Percentiles rank a stretch among this genome's conserved stretches.
phyloP scores from a whole-genome alignment of 1,140 invertebrate species.

The Sitobion miscanthi region DNA sequence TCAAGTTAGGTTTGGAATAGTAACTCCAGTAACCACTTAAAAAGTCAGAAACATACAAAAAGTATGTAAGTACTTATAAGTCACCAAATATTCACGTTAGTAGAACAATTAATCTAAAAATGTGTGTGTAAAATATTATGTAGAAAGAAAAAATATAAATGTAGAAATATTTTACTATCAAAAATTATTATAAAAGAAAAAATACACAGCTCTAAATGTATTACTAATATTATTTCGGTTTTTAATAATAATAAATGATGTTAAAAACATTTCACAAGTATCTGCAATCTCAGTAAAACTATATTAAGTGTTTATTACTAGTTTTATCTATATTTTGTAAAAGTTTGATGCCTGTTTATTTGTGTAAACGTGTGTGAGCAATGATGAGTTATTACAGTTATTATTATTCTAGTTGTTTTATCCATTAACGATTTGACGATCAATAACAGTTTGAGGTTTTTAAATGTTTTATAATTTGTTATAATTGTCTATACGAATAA shows the following conservation, averaged over 20 bases:
- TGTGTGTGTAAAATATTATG: neutral
- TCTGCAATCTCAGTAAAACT: neutral
- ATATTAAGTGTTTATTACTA: neutral
- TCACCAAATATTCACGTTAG: too few relatives aligned
- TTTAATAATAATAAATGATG: neutral
- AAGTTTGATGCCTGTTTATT: neutral
- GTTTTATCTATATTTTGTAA: neutral
- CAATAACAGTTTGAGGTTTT: neutral
- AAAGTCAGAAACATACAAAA: too few relatives aligned
- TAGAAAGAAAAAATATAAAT: neutral
- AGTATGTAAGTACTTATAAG: too few relatives aligned
- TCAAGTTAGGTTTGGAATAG: too few relatives aligned
- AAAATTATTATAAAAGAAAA: neutral
- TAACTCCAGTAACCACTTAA: neutral
- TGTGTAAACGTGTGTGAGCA: neutral
- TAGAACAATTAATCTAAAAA: too few relatives aligned
- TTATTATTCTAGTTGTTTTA: neutral
- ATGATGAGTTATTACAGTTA: neutral
- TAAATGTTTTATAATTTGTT: neutral
- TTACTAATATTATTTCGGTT: neutral
- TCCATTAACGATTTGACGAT: neutral
- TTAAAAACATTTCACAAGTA: neutral
- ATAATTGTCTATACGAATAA: too few relatives aligned
- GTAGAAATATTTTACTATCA: too few relatives aligned
- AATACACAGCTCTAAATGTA: neutral